phyloP scores from a whole-genome alignment of 2,797 vertebrate species.

The Semaprochilodus insignis region DNA sequence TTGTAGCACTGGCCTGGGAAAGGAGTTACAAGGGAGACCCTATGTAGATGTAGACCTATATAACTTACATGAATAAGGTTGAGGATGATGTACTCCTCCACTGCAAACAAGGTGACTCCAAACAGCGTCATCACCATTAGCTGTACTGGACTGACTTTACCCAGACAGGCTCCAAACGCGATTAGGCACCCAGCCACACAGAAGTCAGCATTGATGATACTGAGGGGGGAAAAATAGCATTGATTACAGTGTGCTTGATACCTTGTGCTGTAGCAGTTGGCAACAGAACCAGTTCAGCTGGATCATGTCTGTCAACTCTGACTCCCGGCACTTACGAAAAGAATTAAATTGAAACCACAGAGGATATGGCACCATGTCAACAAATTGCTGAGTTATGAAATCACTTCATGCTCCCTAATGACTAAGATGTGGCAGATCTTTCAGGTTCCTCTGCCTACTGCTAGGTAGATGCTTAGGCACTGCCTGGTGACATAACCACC shows the following conservation, averaged over 20 bases:
- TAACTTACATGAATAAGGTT: conserved; percentile 85
- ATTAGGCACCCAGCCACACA: conserved; percentile 90
- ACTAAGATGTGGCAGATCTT: background rate
- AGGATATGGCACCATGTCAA: background rate
- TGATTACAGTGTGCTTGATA: no score
- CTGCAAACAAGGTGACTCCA: conserved; percentile 89
- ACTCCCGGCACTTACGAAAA: background rate
- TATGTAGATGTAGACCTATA: background rate
- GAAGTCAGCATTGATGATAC: conserved; percentile 97
- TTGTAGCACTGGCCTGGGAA: no score
- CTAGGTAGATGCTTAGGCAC: background rate
- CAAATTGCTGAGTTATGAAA: background rate
- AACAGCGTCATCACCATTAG: conserved; percentile 91
- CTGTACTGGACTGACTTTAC: conserved; percentile 94
- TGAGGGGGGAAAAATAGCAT: conserved; percentile 61
- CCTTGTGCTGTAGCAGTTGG: background rate
- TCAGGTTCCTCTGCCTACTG: background rate
- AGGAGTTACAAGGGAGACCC: no score
- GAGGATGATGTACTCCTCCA: conserved; percentile 93
- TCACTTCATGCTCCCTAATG: background rate
- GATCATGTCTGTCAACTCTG: background rate
- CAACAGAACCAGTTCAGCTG: conserved; percentile 4
- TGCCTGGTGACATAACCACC: no score
- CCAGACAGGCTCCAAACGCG: conserved; percentile 91
- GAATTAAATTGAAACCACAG: background rate